phyloP scores from a whole-genome alignment of 2,113 vertebrate species.

The Oryzias curvinotus region DNA sequence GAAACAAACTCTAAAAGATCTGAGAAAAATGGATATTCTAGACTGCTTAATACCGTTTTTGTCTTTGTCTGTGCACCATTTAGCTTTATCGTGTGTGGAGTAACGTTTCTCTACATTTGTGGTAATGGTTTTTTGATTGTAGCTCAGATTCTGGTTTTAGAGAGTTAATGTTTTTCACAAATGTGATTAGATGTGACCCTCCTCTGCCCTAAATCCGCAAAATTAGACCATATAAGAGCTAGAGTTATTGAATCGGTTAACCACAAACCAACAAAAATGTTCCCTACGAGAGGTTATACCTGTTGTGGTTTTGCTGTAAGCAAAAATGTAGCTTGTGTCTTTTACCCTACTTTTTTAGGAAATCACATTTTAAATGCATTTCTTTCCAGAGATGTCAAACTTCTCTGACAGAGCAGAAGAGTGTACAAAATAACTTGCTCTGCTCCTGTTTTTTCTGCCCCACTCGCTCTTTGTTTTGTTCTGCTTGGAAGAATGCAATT shows the following conservation, averaged over 20 bases:
- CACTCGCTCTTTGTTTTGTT: slow-evolving; percentile 30
- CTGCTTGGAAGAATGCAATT: slow-evolving; percentile 33
- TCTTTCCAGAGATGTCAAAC: slow-evolving; percentile 11
- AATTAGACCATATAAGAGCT: not conserved
- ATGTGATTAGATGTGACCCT: slow-evolving; percentile 14
- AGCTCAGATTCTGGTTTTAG: slow-evolving; percentile 11
- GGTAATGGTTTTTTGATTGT: slow-evolving; percentile 5
- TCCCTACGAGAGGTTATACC: too few relatives aligned
- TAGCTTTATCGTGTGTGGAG: not conserved
- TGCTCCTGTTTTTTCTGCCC: slow-evolving; percentile 26
- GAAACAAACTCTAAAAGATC: slow-evolving; percentile 8
- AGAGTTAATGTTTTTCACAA: slow-evolving; percentile 11
- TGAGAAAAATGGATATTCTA: not conserved
- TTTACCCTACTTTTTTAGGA: slow-evolving; percentile 24
- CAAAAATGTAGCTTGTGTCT: not conserved
- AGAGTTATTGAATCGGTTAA: slow-evolving; percentile 18
- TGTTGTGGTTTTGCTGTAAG: too few relatives aligned
- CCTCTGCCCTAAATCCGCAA: not conserved
- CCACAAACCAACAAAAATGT: slow-evolving; percentile 24
- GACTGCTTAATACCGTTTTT: not conserved
- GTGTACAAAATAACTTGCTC: slow-evolving; percentile 34
- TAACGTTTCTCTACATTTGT: not conserved
- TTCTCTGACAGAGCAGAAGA: slow-evolving; percentile 29
- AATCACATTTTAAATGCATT: slow-evolving; percentile 2
- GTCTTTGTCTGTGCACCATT: not conserved